Evolutionary conservation across 2,888 invertebrate genomes (phyloP).

Genomic region (Brachynemurus nebulosus): DNA sequence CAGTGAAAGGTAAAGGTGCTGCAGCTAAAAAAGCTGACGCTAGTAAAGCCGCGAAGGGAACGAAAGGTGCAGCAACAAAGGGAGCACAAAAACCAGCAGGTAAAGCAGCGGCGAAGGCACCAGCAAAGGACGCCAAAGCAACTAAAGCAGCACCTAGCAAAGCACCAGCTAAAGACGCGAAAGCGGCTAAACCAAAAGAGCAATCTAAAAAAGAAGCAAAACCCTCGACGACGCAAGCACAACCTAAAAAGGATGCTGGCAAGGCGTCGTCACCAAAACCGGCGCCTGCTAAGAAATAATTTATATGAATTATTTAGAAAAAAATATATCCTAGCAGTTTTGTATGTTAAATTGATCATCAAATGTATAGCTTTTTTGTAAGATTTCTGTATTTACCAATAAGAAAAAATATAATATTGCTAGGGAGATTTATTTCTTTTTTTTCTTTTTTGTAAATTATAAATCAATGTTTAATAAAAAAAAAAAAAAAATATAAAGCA

Average conservation of each 20-base stretch:
- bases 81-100: constrained; percentile 35
- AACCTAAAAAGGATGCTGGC: constrained; percentile 20
- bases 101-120: constrained; percentile 36
- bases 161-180: constrained; percentile 27
- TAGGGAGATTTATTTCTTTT: too few relatives aligned
- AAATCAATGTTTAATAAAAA: too few relatives aligned
- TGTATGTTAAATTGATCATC: too few relatives aligned
- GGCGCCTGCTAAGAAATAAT: constrained; percentile 27
- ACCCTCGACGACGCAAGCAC: constrained; percentile 8
- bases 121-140: constrained; percentile 38
- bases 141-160: constrained; percentile 37
- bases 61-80: constrained; percentile 33
- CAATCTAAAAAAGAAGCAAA: constrained; percentile 18
- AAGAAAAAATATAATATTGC: too few relatives aligned
- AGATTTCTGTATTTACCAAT: too few relatives aligned
- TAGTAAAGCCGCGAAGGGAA: constrained; percentile 36
- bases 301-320: constrained; percentile 5
- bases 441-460: too few relatives aligned
- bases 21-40: constrained; percentile 31
- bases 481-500: too few relatives aligned
- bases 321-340: neutral
- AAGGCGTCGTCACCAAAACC: constrained; percentile 21
- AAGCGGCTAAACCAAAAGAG: constrained; percentile 8
- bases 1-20: constrained; percentile 18
- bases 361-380: too few relatives aligned